Base-by-base conservation (phyloP, 2,797 vertebrate genomes). In the Platyrinchus mystaceus region DNA sequence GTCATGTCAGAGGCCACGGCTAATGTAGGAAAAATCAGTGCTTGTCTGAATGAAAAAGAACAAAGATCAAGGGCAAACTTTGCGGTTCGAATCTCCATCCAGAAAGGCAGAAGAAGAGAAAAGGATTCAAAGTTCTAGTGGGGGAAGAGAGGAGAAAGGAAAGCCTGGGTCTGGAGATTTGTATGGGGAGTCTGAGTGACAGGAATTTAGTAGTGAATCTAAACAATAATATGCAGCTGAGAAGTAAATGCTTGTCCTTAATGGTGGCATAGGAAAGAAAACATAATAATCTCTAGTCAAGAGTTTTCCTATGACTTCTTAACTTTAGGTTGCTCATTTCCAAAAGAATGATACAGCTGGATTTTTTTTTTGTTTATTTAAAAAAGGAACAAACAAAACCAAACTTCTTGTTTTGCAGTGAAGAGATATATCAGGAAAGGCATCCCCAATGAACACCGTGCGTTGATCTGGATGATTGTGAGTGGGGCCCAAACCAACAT, bases 361-460 rank as follows among this genome's bases (percentile, higher is more conserved):
- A 36, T 58, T 30, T 5, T 58, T 30, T 5, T 34, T 36, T 53
- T 49, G 3, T 21, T n/a, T 64, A 26, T 56, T 62, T 62, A 4
- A 66, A 50, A 62, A 37, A 47, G 46, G 39, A 68, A 30, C 39
- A 70, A 53, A 36, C 7, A 44, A 32, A 24, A 16, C 26, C 39
- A 53, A 83, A 63, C 28, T 80, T 95, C 46, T 97, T 96, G 39
- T 97, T 99, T 97, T 96, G 60, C 97, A 99, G 99, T 99, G 94
- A 99, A 99, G 96, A 98, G 99, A 69, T 99, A 98, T 7, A 98
- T 99, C 93, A 99, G 99, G 81, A 99, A 99, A 96, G 99, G 99
- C 9, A 97, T 99, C 49, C 99, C 99, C 0, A 98, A 98, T 55
- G 98, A 99, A 94, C 98, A 99, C 93, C 98, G 99, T 2, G 97